A percentile compares a stretch with the other conserved stretches of the same genome.
Evolutionary conservation across 2,113 vertebrate species (phyloP).

Genomic region (Anser brachyrhynchus): DNA sequence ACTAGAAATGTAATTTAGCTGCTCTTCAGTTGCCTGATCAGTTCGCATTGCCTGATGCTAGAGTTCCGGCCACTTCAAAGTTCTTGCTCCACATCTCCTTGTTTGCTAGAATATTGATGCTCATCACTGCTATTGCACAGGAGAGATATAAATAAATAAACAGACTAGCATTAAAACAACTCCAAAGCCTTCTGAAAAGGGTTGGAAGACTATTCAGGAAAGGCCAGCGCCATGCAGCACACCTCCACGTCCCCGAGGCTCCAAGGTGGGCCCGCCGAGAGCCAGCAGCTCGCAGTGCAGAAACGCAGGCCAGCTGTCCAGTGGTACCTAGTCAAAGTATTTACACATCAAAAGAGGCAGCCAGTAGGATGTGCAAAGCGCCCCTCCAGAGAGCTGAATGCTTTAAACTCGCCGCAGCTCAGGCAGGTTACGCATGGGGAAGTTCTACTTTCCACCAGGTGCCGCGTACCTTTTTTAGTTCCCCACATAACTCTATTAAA

Average conservation of each 20-base stretch:
- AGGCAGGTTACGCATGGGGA: neutral
- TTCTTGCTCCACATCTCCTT: neutral
- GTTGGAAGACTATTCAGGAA: neutral
- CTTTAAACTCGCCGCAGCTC: neutral
- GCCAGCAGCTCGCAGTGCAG: neutral
- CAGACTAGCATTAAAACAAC: neutral
- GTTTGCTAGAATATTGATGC: neutral
- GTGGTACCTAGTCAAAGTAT: rapidly evolving
- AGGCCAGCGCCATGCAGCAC: neutral
- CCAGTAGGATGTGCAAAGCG: neutral
- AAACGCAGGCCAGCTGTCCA: neutral
- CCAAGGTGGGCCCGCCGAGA: neutral
- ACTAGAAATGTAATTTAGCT: neutral
- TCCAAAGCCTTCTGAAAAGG: neutral
- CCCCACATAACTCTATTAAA: neutral
- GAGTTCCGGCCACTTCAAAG: neutral
- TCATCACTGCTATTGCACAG: neutral
- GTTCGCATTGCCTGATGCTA: neutral
- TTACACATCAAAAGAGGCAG: neutral
- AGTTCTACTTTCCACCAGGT: neutral
- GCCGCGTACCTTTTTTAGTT: rapidly evolving
- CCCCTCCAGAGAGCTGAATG: neutral
- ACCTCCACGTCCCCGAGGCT: neutral
- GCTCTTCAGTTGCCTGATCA: neutral
- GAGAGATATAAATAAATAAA: neutral